Evolutionary conservation across 2,113 vertebrate genomes (phyloP), one percentile per base, ranked within the genome.

Genomic region (Anolis sagrei): DNA sequence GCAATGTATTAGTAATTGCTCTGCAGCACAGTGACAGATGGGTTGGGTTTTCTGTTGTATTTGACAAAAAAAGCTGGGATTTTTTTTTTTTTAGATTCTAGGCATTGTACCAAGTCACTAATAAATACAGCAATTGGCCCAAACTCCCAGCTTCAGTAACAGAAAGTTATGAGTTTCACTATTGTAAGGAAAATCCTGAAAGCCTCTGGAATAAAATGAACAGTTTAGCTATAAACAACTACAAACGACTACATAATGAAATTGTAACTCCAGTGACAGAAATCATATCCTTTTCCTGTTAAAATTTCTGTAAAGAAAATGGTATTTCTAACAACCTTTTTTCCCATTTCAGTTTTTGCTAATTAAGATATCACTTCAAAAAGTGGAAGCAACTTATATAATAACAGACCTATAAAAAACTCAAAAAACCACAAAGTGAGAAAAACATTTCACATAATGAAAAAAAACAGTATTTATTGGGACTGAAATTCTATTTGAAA

Each of bases 21-120:
- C 34, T 79, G 34, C 36, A 79, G 66, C 66, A 79, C 49, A 78
- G 39, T 85, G 69, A 49, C 76, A 79, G 64, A 85, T 62, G 51
- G n/a, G n/a, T 74, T 64, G 1, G 21, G 23, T 84, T 84, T 83
- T 13, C 68, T 7, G 2, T 27, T 76, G 83, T 23, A 25, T 66
- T 64, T 64, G 6, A 8, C 68, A 66, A 36, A 58, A 58, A 58
- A 58, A 58, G 13, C n/a, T 34, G 6, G 48, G 29, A 36, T 23
- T 79, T 62, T 73, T 72, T 49, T 23, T 79, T 62, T 73, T 72
- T 49, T 79, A 27, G 49, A 79, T 79, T 32, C 51, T 9, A 78
- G 2, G 44, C 29, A 68, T 39, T 36, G 29, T 25, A 51, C 8
- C 39, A 76, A 76, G 48, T 48, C 19, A 32, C 23, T 72, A 21